phyloP scores from a whole-genome alignment of 2,888 invertebrate genomes.

The Mesorhabditis spiculigera region DNA sequence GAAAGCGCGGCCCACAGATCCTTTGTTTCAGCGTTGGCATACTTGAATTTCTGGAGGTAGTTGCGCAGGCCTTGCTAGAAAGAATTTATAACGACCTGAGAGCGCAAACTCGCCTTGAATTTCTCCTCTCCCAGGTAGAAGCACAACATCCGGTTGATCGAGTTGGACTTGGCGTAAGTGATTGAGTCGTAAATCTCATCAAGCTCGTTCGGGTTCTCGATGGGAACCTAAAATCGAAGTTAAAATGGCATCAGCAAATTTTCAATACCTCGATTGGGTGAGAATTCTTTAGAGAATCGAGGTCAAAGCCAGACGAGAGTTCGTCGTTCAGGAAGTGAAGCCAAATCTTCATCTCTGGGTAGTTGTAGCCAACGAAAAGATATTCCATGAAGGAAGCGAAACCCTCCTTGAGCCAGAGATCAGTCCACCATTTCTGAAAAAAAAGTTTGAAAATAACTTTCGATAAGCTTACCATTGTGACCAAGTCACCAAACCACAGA shows the following conservation, averaged over 20 bases:
- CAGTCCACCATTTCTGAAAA: conserved; percentile 61
- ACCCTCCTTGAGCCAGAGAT: conserved; percentile 89
- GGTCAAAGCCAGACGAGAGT: conserved; percentile 74
- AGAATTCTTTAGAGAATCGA: conserved; percentile 77
- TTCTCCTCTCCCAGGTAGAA: conserved; percentile 82
- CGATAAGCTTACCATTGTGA: conserved; percentile 73
- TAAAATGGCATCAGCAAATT: conserved; percentile 11
- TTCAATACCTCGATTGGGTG: conserved; percentile 84
- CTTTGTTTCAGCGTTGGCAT: conserved; percentile 85
- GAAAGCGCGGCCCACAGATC: conserved; percentile 87
- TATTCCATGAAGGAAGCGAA: conserved; percentile 94
- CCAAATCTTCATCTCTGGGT: conserved; percentile 95
- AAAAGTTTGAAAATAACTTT: neutral
- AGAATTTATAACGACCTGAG: neutral
- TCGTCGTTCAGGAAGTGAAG: conserved; percentile 89
- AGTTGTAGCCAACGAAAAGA: conserved; percentile 83
- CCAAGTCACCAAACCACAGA: conserved; percentile 96
- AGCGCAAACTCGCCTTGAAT: conserved; percentile 64
- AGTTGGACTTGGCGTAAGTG: conserved; percentile 91
- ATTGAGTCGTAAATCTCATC: conserved; percentile 93
- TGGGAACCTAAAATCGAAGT: conserved; percentile 67
- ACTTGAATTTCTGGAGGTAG: conserved; percentile 81
- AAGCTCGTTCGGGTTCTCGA: conserved; percentile 87
- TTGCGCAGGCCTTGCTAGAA: conserved; percentile 87
- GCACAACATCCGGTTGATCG: conserved; percentile 85